Evolutionary conservation across 2,888 invertebrate species (phyloP).

Genomic region (Periphyllus acericola): DNA sequence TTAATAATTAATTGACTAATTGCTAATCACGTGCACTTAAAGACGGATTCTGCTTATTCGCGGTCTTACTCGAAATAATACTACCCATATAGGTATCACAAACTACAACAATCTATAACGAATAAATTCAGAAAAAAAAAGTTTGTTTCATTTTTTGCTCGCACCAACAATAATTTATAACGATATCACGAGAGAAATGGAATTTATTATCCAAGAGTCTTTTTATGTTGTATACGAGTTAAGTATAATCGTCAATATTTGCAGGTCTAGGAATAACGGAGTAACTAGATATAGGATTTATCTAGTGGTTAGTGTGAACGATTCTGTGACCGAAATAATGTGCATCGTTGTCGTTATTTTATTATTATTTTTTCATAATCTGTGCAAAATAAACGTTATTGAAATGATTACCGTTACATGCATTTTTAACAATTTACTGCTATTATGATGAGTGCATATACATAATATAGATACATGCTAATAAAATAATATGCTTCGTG

Average conservation of each 20-base stretch:
- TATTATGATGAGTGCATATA: background rate
- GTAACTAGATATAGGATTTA: background rate
- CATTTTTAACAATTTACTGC: background rate
- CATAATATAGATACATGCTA: background rate
- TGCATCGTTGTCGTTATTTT: background rate
- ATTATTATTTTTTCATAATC: background rate
- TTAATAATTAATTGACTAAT: no score
- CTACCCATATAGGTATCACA: background rate
- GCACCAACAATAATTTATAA: background rate
- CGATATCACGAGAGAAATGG: background rate
- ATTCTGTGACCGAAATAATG: slow-evolving; percentile 13
- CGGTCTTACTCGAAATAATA: background rate
- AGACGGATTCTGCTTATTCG: background rate
- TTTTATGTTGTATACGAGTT: background rate
- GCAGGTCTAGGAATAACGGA: slow-evolving; percentile 15
- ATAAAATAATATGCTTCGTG: background rate
- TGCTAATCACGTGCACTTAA: background rate
- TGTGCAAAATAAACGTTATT: background rate
- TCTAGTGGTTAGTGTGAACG: background rate
- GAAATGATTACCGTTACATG: slow-evolving; percentile 19
- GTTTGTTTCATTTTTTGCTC: background rate
- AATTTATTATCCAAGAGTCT: background rate
- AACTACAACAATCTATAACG: background rate
- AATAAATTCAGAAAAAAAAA: background rate
- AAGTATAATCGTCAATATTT: background rate